Evolutionary conservation across 2,113 vertebrate species (phyloP), one percentile per base, ranked within the genome.

Genomic region (Lepidothrix coronata): DNA sequence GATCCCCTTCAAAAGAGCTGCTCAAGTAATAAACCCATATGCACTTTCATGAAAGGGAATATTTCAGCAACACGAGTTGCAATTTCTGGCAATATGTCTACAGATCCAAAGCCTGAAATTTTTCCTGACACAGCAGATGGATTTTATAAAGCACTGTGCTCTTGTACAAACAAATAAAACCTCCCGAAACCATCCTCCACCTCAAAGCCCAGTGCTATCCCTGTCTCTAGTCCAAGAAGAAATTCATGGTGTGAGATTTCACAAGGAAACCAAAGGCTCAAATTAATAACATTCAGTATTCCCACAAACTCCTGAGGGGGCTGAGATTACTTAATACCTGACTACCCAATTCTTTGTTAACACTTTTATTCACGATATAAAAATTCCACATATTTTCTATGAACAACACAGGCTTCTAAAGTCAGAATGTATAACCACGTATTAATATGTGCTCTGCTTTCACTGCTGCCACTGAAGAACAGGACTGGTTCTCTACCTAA

Each of bases 41-140:
- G 24, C 37, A 48, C 35, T 20, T 79, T 35, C 70, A 95, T 88
- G 74, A 96, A 93, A 91, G 55, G 75, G 89, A 95, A 65, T 96
- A 89, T 85, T 94, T 91, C 67, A 91, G 74, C 70, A 95, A 70
- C 49, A 85, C 28, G 22, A 54, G 58, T 37, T 91, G 49, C 31
- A 39, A 49, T 79, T 89, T 71, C 87, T 76, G 78, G 89, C 62
- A 72, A 17, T 41, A 35, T 30, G 3, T 54, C 66, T 73, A 6
- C 21, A 51, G 27, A 80, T 30, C 31, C 63, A 73, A 59, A 73
- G 43, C 46, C 2, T 41, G 61, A 15, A 27, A 31, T 67, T 55
- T 92, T 63, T 86, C 68, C 76, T 94, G 67, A 88, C 16, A 28
- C 55, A 76, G 49, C 35, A 92, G 73, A 59, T 11, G 10, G 51